Conservation (phyloP, 1,140 invertebrate species). For the Drosophila ironensis region DNA sequence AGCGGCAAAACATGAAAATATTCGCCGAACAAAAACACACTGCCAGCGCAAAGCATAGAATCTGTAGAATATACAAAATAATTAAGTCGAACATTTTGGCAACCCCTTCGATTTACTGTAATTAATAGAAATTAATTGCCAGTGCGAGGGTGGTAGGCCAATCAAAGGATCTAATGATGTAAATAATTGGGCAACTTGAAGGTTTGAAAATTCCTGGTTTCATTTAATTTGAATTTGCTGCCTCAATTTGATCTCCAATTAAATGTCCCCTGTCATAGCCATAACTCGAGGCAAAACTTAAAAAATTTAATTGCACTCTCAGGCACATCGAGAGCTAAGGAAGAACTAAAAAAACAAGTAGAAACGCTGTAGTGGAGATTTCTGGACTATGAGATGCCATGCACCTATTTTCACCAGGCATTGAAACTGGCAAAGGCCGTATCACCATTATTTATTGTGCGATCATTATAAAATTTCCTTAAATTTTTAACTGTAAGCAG, state of each 20-base stretch:
- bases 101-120: slow-evolving; percentile 5
- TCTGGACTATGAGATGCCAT: too few species aligned
- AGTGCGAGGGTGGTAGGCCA: too few species aligned
- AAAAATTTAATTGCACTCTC: slow-evolving; percentile 32
- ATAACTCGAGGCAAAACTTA: slow-evolving; percentile 11
- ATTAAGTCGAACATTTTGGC: slow-evolving; percentile 29
- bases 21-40: too few species aligned
- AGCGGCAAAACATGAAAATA: slow-evolving; percentile 36
- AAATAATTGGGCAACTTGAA: not conserved
- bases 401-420: too few species aligned
- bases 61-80: slow-evolving; percentile 33
- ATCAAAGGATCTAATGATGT: too few species aligned
- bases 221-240: slow-evolving; percentile 4
- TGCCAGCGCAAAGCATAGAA: slow-evolving; percentile 13
- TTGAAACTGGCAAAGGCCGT: too few species aligned
- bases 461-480: too few species aligned
- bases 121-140: slow-evolving; percentile 16
- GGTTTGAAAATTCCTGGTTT: not conserved
- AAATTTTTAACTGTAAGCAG: too few species aligned
- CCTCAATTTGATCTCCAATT: slow-evolving; percentile 36
- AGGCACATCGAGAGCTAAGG: slow-evolving; percentile 7
- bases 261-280: slow-evolving; percentile 60
- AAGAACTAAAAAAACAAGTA: too few species aligned
- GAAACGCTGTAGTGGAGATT: too few species aligned
- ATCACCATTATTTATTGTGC: too few species aligned